A percentile compares a stretch with the other conserved stretches of the same genome.
Conservation (phyloP, 2,113 vertebrate species). For the Channa argus region DNA sequence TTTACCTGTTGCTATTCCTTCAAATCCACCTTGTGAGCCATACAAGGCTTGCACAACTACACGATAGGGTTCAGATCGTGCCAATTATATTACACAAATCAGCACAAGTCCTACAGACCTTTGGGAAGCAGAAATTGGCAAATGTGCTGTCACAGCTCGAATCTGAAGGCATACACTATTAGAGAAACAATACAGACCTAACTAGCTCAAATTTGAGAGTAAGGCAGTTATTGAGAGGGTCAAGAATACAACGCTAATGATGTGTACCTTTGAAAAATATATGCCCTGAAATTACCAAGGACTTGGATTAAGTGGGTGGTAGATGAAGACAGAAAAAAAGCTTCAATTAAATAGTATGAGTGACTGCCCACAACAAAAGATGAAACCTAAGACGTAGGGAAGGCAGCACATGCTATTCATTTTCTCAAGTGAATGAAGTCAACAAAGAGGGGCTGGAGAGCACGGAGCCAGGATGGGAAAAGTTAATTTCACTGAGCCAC, state of each 20-base stretch:
- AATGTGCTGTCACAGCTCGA: slow-evolving; percentile 19
- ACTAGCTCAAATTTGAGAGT: slow-evolving; percentile 48
- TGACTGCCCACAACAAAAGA: slow-evolving; percentile 76
- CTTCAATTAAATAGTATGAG: slow-evolving; percentile 76
- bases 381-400: slow-evolving; percentile 72
- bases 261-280: slow-evolving; percentile 75
- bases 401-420: slow-evolving; percentile 78
- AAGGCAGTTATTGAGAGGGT: slow-evolving; percentile 60
- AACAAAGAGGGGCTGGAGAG: slow-evolving; percentile 58
- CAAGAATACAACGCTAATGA: slow-evolving; percentile 67
- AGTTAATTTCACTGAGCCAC: slow-evolving; percentile 68
- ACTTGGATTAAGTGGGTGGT: slow-evolving; percentile 36
- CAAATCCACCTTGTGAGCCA: slow-evolving; percentile 2
- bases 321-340: slow-evolving; percentile 46
- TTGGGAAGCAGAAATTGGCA: slow-evolving; percentile 12
- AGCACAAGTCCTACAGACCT: background rate
- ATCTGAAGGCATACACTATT: slow-evolving; percentile 38
- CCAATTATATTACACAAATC: no score
- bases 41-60: no score
- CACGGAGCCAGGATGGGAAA: slow-evolving; percentile 59
- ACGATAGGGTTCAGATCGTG: no score
- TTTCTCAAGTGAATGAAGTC: slow-evolving; percentile 66
- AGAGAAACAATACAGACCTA: slow-evolving; percentile 55
- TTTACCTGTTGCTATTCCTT: slow-evolving; percentile 29
- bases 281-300: slow-evolving; percentile 67